Conservation (phyloP, 2,888 invertebrate genomes). For the Aspidapion aeneum region DNA sequence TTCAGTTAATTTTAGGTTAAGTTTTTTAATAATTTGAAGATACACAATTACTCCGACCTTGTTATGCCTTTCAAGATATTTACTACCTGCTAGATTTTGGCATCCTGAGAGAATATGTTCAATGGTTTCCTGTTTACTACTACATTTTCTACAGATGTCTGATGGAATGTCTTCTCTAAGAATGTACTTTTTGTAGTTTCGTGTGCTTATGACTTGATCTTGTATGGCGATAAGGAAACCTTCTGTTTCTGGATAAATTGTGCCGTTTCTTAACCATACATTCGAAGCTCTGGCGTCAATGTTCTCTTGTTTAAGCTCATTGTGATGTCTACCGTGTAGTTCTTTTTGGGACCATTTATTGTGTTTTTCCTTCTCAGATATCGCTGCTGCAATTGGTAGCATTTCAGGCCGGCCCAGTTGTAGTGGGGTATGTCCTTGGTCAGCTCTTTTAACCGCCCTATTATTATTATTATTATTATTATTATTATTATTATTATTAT, state of each 20-base stretch:
- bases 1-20: background rate
- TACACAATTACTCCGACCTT: background rate
- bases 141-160: background rate
- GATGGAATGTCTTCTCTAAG: background rate
- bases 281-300: background rate
- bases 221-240: background rate
- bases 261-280: background rate
- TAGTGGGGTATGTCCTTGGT: too few relatives aligned
- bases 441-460: too few relatives aligned
- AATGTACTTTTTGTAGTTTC: background rate
- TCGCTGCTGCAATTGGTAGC: too few relatives aligned
- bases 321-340: too few relatives aligned
- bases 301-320: background rate
- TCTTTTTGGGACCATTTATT: too few relatives aligned
- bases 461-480: too few relatives aligned
- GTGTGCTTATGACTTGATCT: background rate
- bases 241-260: background rate
- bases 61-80: background rate
- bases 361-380: too few relatives aligned
- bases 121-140: background rate
- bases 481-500: too few relatives aligned
- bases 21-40: background rate
- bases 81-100: background rate
- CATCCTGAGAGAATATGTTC: background rate
- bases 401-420: too few relatives aligned